Conservation (phyloP, 2,797 vertebrate genomes). For the Pangasius krempfi region DNA sequence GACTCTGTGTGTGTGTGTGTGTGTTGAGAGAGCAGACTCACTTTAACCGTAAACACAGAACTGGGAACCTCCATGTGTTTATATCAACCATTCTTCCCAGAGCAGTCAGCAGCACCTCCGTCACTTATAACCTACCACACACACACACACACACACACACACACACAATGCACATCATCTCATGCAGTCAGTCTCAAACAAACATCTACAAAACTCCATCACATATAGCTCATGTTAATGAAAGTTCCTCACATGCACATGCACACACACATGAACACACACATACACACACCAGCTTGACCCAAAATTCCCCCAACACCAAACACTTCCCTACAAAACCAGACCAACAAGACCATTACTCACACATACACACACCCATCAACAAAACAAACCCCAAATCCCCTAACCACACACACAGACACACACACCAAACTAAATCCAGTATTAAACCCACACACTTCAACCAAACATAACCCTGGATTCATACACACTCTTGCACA, state of each 20-base stretch:
- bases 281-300: not conserved
- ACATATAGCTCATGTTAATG: not conserved
- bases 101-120: slow-evolving; percentile 62
- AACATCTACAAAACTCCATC: not conserved
- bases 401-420: not conserved
- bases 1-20: slow-evolving; percentile 16
- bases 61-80: slow-evolving; percentile 80
- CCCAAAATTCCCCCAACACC: not conserved
- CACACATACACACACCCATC: not conserved
- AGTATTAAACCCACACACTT: not conserved
- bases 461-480: not conserved
- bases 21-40: slow-evolving; percentile 23
- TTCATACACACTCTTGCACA: not conserved
- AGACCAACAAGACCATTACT: not conserved
- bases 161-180: not conserved
- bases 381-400: not conserved
- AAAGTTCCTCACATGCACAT: not conserved
- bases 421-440: slow-evolving; percentile 1
- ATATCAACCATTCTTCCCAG: slow-evolving; percentile 73
- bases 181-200: not conserved
- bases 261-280: not conserved
- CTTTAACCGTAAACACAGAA: slow-evolving; percentile 75
- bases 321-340: not conserved
- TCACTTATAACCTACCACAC: slow-evolving; percentile 25
- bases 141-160: slow-evolving; percentile 24